Conservation (phyloP, 2,888 invertebrate genomes). For the Aradus depressus region DNA sequence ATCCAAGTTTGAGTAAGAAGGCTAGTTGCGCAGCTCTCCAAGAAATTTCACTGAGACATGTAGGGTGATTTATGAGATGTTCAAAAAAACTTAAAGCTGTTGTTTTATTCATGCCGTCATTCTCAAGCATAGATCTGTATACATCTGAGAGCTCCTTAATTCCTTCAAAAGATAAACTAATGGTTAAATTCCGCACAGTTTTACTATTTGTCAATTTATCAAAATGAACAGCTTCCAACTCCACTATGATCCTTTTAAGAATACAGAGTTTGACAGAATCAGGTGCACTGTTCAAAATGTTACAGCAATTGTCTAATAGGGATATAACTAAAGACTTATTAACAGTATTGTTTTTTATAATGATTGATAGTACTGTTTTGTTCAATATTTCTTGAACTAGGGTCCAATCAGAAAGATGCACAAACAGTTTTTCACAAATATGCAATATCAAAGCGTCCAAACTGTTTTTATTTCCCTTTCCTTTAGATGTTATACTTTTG, state of each 20-base stretch:
- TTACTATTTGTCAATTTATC: conserved; percentile 4
- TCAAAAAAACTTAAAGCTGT: conserved; percentile 6
- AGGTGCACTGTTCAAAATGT: neutral
- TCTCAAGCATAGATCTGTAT: conserved; percentile 1
- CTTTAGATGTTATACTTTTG: too few species aligned
- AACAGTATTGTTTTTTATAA: neutral
- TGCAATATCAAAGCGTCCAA: conserved; percentile 1
- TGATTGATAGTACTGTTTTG: neutral
- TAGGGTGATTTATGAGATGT: conserved; percentile 5
- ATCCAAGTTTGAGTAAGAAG: conserved; percentile 7
- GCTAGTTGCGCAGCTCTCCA: conserved; percentile 6
- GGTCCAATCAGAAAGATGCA: too few species aligned
- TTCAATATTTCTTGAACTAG: neutral
- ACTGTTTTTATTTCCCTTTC: neutral
- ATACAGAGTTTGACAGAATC: conserved; percentile 6
- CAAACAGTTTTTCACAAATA: neutral
- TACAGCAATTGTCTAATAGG: conserved; percentile 2
- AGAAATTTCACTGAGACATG: conserved; percentile 4
- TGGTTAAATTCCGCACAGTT: conserved; percentile 5
- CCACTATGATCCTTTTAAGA: conserved; percentile 5
- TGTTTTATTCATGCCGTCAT: conserved; percentile 7
- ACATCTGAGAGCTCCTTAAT: neutral
- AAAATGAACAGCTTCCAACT: conserved; percentile 7
- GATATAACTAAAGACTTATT: conserved; percentile 2
- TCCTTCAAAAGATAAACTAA: conserved; percentile 8